Percentiles rank a stretch among this genome's conserved stretches.
These are phyloP conservation scores for Cyanoderma ruficeps DNA, from an alignment of 2,113 vertebrate species.

Conservation along the genomic window DNA sequence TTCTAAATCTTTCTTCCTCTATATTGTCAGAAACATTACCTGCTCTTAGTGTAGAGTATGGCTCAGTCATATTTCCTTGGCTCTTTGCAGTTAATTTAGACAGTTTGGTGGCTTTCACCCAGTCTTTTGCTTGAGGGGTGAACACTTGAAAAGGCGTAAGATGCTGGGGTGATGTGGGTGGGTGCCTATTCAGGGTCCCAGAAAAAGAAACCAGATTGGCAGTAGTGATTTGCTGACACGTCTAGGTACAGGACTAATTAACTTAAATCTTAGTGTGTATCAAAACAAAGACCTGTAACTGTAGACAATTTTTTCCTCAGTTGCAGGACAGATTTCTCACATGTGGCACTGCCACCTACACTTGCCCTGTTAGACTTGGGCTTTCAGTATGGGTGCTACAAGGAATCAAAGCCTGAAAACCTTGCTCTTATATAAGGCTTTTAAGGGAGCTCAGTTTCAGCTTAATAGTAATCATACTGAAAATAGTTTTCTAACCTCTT, in stretches of 20 bases:
- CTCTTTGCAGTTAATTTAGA: not conserved
- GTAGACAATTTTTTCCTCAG: not conserved
- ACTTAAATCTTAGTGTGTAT: not conserved
- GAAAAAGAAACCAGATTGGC: not conserved
- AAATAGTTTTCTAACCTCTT: not conserved
- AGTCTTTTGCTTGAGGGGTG: not conserved
- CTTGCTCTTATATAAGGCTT: not conserved
- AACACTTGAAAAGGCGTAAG: not conserved
- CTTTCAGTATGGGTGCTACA: not conserved
- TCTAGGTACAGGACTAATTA: not conserved
- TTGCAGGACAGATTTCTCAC: not conserved
- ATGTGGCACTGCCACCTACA: fast-evolving
- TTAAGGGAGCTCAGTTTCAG: not conserved
- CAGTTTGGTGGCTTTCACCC: not conserved
- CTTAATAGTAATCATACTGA: not conserved
- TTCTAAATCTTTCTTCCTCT: not conserved
- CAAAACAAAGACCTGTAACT: not conserved
- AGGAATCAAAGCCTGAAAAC: not conserved
- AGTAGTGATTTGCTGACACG: not conserved
- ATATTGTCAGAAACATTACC: not conserved
- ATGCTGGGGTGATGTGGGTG: not conserved
- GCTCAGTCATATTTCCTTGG: not conserved
- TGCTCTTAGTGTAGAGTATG: not conserved
- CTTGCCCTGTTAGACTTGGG: not conserved
- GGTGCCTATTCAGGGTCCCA: not conserved